phyloP scores from a whole-genome alignment of 2,888 invertebrate species.

The Phania funesta region DNA sequence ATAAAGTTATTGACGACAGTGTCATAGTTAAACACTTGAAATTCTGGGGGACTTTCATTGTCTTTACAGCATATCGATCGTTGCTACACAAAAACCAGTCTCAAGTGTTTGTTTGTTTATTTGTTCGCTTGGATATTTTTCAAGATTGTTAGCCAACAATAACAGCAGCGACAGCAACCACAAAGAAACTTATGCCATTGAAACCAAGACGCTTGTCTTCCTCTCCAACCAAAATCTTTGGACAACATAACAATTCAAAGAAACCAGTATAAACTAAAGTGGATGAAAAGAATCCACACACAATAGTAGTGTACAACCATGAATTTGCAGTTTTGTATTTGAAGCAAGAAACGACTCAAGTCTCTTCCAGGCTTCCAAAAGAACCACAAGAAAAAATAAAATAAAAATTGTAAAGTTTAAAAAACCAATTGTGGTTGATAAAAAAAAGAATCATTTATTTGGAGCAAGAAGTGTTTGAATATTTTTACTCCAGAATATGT shows the following conservation, averaged over 20 bases:
- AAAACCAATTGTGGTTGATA: slow-evolving; percentile 13
- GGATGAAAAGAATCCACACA: not conserved
- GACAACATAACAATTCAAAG: slow-evolving; percentile 18
- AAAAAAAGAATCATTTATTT: slow-evolving; percentile 36
- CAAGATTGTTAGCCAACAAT: slow-evolving; percentile 23
- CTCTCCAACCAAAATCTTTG: slow-evolving; percentile 45
- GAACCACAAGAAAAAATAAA: slow-evolving; percentile 12
- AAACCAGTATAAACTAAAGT: slow-evolving; percentile 41
- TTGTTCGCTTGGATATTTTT: slow-evolving; percentile 44
- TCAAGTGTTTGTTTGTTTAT: slow-evolving; percentile 52
- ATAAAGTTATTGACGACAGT: slow-evolving; percentile 61
- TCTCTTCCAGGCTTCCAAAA: slow-evolving; percentile 22
- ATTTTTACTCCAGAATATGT: slow-evolving; percentile 51
- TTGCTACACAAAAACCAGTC: slow-evolving; percentile 41
- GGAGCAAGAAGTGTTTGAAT: slow-evolving; percentile 52
- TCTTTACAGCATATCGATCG: slow-evolving; percentile 33
- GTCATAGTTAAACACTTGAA: slow-evolving; percentile 61
- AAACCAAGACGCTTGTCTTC: slow-evolving; percentile 43
- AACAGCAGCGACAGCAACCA: not conserved
- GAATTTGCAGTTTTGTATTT: slow-evolving; percentile 47
- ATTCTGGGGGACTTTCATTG: slow-evolving; percentile 52
- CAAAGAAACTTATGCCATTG: slow-evolving; percentile 15
- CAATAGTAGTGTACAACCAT: slow-evolving; percentile 33
- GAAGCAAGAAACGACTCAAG: not conserved
- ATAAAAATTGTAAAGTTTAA: not conserved